Evolutionary conservation across 2,888 invertebrate genomes (phyloP), one percentile per base, ranked within the genome.

Genomic region (Erebia ligea): DNA sequence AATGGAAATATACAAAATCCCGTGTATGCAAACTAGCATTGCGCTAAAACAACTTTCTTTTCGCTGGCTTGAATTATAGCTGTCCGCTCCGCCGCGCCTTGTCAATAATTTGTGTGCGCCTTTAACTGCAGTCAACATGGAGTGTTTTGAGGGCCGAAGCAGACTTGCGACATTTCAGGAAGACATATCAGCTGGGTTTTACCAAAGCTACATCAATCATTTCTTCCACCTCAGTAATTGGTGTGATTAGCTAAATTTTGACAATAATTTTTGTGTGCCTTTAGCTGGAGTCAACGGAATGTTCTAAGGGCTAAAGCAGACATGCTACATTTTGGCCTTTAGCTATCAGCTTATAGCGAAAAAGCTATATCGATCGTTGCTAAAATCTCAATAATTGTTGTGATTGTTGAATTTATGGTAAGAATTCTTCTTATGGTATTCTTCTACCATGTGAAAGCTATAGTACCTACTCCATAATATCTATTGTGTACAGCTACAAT

Each of bases 61-160:
- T 65, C 42, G 50, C 25, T 50, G 48, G 59, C 67, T 50, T 13
- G 58, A 42, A 42, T 62, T 68, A 68, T 42, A 42, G 42, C 59
- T 34, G 58, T 52, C 17, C 65, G 69, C 65, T 48, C 48, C 65
- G 58, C 58, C 59, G 40, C 67, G 21, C 42, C 61, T 48, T 21
- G 59, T 59, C 66, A 48, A 71, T 73, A 71, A 69, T 71, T 71
- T 73, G 58, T 67, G 21, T 17, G 13, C 63, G 50, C 67, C 65
- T 63, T 70, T 71, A 67, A 63, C 58, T 66, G 21, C 40, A 58
- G 64, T 50, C 64, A 34, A 64, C 65, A 63, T 65, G 48, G 40
- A 58, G 66, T 57, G 65, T 48, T 21, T 25, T 66, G 11, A 67
- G 67, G 67, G 11, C 57, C 10, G 3, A 21, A 48, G 58, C 58